Evolutionary conservation across 2,888 invertebrate genomes (phyloP), one percentile per base, ranked within the genome.

Genomic region (Eumacrocentrus americanus): DNA sequence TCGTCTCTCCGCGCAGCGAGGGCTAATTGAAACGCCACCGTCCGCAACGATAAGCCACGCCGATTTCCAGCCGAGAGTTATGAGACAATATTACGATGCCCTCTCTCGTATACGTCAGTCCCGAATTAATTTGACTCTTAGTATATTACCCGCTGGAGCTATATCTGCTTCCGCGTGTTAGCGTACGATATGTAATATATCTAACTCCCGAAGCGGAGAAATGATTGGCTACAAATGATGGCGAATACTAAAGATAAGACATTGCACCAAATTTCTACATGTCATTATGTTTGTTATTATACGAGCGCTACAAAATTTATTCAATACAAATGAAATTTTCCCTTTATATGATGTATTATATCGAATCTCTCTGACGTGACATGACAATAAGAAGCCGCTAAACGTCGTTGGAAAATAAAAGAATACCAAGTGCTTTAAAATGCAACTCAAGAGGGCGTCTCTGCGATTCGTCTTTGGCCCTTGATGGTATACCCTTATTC

Each of bases 31-130:
- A 79, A 79, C 77, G 75, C 76, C 59, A 60, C 47, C 58, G 65
- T 61, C 44, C 47, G 54, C 55, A 59, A 74, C n/a, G 79, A 79
- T 80, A 80, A 80, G 77, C 79, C 58, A 58, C 48, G 37, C 65
- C 73, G 74, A 78, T 76, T 76, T 73, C 75, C 68, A 58, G 70
- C 71, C 70, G 71, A 78, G 79, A 80, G 77, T 80, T 79, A 79
- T 73, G 80, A 74, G 75, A 75, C 74, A 72, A 78, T 78, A 78
- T 78, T 78, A 77, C 73, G 74, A 78, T 72, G 72, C 72, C 72
- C 62, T 48, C 51, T 68, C 74, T 47, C 50, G 34, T 37, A 74
- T 74, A 75, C 73, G 74, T 75, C 77, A 76, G 68, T 69, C 67
- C 63, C 71, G 72, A 79, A 79, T 79, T 79, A 79, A 79, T 79